Evolutionary conservation across 2,113 vertebrate genomes (phyloP).

Genomic region (Pristiophorus japonicus): DNA sequence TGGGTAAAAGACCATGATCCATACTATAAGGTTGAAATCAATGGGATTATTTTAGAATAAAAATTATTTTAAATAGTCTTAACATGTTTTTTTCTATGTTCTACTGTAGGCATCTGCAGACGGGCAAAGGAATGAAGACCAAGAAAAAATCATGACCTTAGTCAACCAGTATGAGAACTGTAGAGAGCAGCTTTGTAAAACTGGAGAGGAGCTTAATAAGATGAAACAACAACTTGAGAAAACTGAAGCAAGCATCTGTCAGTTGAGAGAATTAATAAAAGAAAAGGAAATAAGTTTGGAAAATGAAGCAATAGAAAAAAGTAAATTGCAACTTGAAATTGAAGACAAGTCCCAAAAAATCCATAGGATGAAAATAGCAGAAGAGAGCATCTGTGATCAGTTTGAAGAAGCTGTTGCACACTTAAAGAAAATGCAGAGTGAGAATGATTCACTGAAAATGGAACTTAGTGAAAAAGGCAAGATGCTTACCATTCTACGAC

Average conservation of each 20-base stretch:
- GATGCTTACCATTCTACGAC: slow-evolving; percentile 49
- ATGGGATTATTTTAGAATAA: background rate
- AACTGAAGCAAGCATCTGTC: slow-evolving; percentile 49
- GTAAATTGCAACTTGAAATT: slow-evolving; percentile 51
- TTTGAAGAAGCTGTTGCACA: slow-evolving; percentile 45
- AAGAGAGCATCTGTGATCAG: slow-evolving; percentile 42
- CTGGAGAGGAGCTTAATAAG: slow-evolving; percentile 45
- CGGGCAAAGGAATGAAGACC: slow-evolving; percentile 53
- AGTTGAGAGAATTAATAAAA: slow-evolving; percentile 44
- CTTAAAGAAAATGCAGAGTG: slow-evolving; percentile 42
- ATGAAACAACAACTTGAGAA: slow-evolving; percentile 51
- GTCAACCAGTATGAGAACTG: slow-evolving; percentile 52
- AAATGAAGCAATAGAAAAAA: slow-evolving; percentile 45
- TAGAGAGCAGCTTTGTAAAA: slow-evolving; percentile 52
- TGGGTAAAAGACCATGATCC: background rate
- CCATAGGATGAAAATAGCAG: slow-evolving; percentile 50
- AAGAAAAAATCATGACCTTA: slow-evolving; percentile 53
- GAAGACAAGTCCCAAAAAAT: slow-evolving; percentile 55
- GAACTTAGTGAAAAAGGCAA: slow-evolving; percentile 58
- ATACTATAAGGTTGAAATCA: background rate
- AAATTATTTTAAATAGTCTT: background rate
- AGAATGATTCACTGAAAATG: slow-evolving; percentile 52
- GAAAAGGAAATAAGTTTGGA: slow-evolving; percentile 53
- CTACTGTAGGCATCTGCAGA: background rate
- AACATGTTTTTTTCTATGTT: background rate